A percentile compares a stretch with the other conserved stretches of the same genome.
phyloP scores from a whole-genome alignment of 2,797 vertebrate genomes.

The Sebastes hopkinsi region DNA sequence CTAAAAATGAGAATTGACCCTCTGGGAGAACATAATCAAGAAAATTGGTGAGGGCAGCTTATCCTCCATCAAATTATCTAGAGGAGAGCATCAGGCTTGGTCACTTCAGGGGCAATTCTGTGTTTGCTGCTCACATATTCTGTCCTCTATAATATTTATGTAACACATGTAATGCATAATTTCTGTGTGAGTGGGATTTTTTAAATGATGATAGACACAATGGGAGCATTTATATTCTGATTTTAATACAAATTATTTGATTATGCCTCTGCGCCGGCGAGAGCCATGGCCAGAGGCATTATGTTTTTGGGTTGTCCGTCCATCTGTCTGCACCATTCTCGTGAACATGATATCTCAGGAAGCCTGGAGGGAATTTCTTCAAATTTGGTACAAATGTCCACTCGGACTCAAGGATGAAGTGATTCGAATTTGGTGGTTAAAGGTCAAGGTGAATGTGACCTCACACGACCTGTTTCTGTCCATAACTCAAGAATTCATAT shows the following conservation, averaged over 20 bases:
- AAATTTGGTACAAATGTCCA: too few species aligned
- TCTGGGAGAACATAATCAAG: conserved; percentile 37
- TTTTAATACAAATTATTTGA: background rate
- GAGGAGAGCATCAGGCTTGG: background rate
- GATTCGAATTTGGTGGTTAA: too few species aligned
- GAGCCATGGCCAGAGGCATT: too few species aligned
- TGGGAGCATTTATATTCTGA: background rate
- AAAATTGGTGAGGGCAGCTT: conserved; percentile 38
- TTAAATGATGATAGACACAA: background rate
- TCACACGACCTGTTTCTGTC: too few species aligned
- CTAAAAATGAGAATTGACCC: conserved; percentile 12
- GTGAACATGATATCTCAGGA: too few species aligned
- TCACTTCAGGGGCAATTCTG: background rate
- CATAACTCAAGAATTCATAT: too few species aligned
- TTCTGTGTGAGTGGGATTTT: background rate
- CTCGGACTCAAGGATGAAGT: too few species aligned
- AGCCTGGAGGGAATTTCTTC: too few species aligned
- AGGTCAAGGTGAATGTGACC: too few species aligned
- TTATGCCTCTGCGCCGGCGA: too few species aligned
- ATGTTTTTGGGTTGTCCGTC: too few species aligned
- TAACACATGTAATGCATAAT: background rate
- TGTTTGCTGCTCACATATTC: background rate
- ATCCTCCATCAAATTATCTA: conserved; percentile 45
- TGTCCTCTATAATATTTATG: background rate
- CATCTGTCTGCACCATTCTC: too few species aligned